Evolutionary conservation across 2,113 vertebrate species (phyloP), one percentile per base, ranked within the genome.

Genomic region (Equus quagga): DNA sequence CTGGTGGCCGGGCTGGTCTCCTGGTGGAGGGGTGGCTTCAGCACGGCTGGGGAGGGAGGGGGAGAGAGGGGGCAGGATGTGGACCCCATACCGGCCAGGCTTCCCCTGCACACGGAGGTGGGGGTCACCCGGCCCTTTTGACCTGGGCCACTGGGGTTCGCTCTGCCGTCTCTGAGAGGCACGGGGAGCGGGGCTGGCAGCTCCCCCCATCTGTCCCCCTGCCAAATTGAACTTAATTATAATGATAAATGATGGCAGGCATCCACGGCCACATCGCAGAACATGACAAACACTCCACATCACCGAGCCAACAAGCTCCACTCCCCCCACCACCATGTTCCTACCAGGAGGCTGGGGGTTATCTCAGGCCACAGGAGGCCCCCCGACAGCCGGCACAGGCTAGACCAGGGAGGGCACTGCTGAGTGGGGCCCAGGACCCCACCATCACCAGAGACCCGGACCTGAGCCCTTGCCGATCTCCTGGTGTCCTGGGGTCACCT

Each of bases 171-270:
- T 72, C 89, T 75, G 97, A 95, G 0, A n/a, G 97, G 94, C 24
- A 41, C 80, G 76, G 69, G 70, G 89, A 98, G 76, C 84, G 62
- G 96, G 97, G 94, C 98, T 97, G 97, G 97, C 96, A 97, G 97
- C 95, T 98, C 97, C 97, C 80, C 78, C 95, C 41, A 51, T 86
- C 90, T 91, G 85, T 78, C 95, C 96, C 79, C 85, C 83, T 70
- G 92, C 98, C 94, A 97, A 97, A 96, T 97, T 98, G 94, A 93
- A 96, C 98, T 98, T 98, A 98, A 98, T 98, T 98, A 98, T 84
- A 96, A 94, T 97, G 98, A 98, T 98, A 98, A 98, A 97, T 46
- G 95, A 76, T 94, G 97, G 88, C 98, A 97, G 90, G 97, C 95
- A 56, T 98, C 98, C 98, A 97, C n/a, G 51, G 97, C 97, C 96